Conservation (phyloP, 2,797 vertebrate genomes). For the Sylvilagus floridanus region DNA sequence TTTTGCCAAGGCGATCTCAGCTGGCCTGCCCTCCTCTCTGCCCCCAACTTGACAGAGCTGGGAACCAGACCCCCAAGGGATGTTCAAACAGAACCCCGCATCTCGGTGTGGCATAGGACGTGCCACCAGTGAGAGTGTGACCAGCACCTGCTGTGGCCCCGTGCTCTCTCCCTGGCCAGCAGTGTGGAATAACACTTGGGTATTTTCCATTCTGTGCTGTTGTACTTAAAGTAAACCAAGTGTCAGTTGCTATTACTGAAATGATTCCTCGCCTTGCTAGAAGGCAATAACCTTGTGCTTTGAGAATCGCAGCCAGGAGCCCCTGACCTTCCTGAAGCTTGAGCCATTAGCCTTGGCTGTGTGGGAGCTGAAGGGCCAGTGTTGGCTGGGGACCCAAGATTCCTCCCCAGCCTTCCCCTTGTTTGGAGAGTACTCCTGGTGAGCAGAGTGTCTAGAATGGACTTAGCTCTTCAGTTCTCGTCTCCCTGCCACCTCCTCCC, state of each 20-base stretch:
- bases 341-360: not conserved
- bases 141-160: too few relatives aligned
- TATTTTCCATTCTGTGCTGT: not conserved
- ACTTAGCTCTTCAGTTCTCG: not conserved
- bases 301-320: not conserved
- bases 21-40: not conserved
- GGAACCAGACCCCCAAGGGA: not conserved
- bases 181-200: not conserved
- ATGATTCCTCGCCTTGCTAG: not conserved
- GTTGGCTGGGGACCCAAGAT: not conserved
- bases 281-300: not conserved
- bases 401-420: not conserved
- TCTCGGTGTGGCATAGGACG: not conserved
- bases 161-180: too few relatives aligned
- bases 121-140: not conserved
- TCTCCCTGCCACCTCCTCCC: too few relatives aligned
- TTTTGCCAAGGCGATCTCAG: not conserved
- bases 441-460: not conserved
- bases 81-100: not conserved
- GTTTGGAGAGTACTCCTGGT: too few relatives aligned
- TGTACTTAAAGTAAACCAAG: not conserved
- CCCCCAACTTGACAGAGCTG: not conserved
- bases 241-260: not conserved
- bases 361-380: fast-evolving
- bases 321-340: not conserved